Evolutionary conservation across 1,140 invertebrate genomes (phyloP).

Genomic region (Drosophila eugracilis): DNA sequence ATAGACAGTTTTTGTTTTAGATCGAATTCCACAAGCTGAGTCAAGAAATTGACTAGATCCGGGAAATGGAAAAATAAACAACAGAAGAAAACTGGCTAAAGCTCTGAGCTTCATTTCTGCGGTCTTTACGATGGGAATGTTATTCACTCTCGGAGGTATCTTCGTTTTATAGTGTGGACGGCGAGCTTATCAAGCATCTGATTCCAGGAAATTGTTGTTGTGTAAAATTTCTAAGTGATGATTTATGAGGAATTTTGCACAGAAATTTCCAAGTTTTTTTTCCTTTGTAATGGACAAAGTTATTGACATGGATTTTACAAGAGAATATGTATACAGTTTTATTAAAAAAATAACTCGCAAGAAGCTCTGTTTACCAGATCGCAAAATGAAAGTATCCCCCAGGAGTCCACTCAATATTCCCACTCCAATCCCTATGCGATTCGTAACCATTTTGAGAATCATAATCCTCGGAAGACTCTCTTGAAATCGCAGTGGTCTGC

Average conservation of each 20-base stretch:
- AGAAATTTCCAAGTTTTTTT: no score
- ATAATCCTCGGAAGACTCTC: background rate
- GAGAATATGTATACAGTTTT: no score
- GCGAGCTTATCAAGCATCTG: no score
- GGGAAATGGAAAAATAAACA: background rate
- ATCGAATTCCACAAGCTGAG: slow-evolving; percentile 1
- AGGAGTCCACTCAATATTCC: background rate
- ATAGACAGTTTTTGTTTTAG: background rate
- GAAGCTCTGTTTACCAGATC: background rate
- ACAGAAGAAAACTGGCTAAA: background rate
- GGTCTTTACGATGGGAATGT: background rate
- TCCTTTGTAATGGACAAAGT: no score
- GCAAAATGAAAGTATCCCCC: background rate
- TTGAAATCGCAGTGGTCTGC: background rate
- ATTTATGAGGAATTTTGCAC: no score
- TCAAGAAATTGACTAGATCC: slow-evolving; percentile 2
- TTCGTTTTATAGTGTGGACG: no score
- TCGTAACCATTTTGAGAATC: background rate
- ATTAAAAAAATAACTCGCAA: background rate
- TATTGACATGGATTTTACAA: no score
- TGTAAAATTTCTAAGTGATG: no score
- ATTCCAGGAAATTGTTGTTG: no score
- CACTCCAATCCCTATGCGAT: background rate
- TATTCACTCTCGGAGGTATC: no score
- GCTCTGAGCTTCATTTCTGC: no score